A percentile compares a stretch with the other conserved stretches of the same genome.
Evolutionary conservation across 2,888 invertebrate genomes (phyloP).

Genomic region (Seira musarum): DNA sequence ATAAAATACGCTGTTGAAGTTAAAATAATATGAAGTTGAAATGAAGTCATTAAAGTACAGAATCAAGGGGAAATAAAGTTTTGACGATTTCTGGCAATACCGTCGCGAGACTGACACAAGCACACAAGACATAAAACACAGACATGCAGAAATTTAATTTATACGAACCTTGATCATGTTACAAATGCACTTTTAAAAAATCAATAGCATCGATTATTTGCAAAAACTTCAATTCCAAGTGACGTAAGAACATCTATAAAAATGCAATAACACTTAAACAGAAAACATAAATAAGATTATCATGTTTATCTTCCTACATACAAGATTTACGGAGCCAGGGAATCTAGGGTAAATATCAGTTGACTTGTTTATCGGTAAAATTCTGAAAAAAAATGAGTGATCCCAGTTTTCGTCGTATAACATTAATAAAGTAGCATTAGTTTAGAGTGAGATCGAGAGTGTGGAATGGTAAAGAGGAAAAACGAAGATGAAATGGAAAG

Average conservation of each 20-base stretch:
- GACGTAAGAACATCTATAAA: constrained; percentile 5
- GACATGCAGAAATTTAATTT: neutral
- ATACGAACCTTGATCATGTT: constrained; percentile 13
- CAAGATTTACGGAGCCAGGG: constrained; percentile 16
- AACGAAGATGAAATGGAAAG: constrained; percentile 20
- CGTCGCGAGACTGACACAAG: neutral
- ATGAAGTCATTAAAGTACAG: too few species aligned
- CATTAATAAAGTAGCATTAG: neutral
- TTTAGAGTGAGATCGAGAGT: neutral
- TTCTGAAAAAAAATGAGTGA: constrained; percentile 31
- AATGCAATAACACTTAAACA: constrained; percentile 8
- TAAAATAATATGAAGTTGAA: too few species aligned
- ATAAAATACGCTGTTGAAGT: too few species aligned
- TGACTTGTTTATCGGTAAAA: constrained; percentile 51
- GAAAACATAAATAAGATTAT: neutral
- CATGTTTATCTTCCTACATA: neutral
- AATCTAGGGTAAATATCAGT: constrained; percentile 44
- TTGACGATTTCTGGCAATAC: too few species aligned
- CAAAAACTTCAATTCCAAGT: neutral
- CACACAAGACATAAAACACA: neutral
- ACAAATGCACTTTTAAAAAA: constrained; percentile 8
- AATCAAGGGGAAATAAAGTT: too few species aligned
- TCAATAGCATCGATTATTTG: constrained; percentile 10
- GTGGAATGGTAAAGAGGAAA: neutral
- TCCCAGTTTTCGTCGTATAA: constrained; percentile 3